These are phyloP conservation scores for Darevskia nairensis DNA, from an alignment of 2,797 vertebrate genomes.

Conservation along the genomic window DNA sequence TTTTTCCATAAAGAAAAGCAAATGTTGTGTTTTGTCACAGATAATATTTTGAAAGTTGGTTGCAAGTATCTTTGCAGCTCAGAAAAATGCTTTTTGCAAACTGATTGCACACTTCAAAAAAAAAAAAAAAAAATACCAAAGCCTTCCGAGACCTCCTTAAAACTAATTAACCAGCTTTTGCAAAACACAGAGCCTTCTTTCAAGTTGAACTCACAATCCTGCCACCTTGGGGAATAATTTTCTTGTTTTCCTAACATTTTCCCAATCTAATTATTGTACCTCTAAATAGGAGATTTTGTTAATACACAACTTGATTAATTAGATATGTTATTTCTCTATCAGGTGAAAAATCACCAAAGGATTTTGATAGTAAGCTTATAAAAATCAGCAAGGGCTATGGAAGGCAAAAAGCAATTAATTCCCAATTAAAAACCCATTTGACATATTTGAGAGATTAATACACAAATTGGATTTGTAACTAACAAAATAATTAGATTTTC, in stretches of 20 bases:
- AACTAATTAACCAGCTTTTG: slow-evolving; percentile 79
- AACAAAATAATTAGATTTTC: slow-evolving; percentile 61
- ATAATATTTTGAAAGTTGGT: slow-evolving; percentile 75
- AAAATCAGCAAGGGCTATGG: slow-evolving; percentile 64
- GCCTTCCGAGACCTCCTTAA: slow-evolving; percentile 74
- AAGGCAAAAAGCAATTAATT: slow-evolving; percentile 73
- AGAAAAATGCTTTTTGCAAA: slow-evolving; percentile 62
- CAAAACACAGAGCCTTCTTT: slow-evolving; percentile 71
- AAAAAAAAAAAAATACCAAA: slow-evolving; percentile 50
- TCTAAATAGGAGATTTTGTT: slow-evolving; percentile 73
- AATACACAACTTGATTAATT: slow-evolving; percentile 77
- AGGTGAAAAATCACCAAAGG: slow-evolving; percentile 77
- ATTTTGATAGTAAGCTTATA: slow-evolving; percentile 68
- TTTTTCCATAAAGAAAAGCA: slow-evolving; percentile 70
- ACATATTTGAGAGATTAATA: slow-evolving; percentile 76
- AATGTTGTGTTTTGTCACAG: slow-evolving; percentile 74
- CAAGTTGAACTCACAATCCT: slow-evolving; percentile 65
- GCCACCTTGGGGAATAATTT: slow-evolving; percentile 75
- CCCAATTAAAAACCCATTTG: slow-evolving; percentile 78
- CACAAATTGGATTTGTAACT: slow-evolving; percentile 72
- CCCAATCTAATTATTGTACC: slow-evolving; percentile 74
- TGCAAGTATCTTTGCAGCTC: slow-evolving; percentile 72
- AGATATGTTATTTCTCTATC: slow-evolving; percentile 76
- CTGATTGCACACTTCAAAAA: slow-evolving; percentile 74
- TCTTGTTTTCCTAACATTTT: slow-evolving; percentile 74